These are phyloP conservation scores for Strongylocentrotus purpuratus DNA, from an alignment of 35 echinoderm and acorn worm species.

Conservation along the genomic window DNA sequence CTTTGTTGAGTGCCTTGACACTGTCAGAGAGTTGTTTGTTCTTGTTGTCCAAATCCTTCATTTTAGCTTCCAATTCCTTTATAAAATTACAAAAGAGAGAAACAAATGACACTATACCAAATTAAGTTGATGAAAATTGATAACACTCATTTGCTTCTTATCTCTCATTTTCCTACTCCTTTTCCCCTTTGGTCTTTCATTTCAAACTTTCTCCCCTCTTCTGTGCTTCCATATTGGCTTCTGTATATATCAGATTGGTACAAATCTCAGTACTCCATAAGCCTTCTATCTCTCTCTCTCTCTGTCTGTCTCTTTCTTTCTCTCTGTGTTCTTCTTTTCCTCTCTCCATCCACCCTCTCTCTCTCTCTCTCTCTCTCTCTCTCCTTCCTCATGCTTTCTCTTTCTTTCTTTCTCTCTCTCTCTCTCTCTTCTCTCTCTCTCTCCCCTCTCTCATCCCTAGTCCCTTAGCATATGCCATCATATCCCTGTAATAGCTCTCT, in stretches of 20 bases:
- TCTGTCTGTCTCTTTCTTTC: too few species aligned
- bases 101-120: not conserved
- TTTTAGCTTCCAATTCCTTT: slow-evolving; percentile 72
- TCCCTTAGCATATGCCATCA: slow-evolving; percentile 47
- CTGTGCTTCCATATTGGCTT: not conserved
- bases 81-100: not conserved
- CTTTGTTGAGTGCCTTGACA: slow-evolving; percentile 58
- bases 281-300: too few species aligned
- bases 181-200: too few species aligned
- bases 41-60: slow-evolving; percentile 78
- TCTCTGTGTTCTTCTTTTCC: too few species aligned
- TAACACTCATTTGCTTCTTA: not conserved
- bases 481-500: slow-evolving; percentile 58
- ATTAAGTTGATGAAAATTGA: not conserved
- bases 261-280: not conserved
- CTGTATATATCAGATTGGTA: not conserved
- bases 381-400: not conserved
- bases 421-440: too few species aligned
- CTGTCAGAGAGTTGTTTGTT: slow-evolving; percentile 74
- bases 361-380: not conserved
- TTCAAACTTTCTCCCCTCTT: not conserved
- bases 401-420: not conserved
- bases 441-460: not conserved
- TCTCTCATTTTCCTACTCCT: not conserved
- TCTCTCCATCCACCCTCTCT: not conserved